Evolutionary conservation across 2,888 invertebrate genomes (phyloP), one percentile per base, ranked within the genome.

Genomic region (Stenurella melanura): DNA sequence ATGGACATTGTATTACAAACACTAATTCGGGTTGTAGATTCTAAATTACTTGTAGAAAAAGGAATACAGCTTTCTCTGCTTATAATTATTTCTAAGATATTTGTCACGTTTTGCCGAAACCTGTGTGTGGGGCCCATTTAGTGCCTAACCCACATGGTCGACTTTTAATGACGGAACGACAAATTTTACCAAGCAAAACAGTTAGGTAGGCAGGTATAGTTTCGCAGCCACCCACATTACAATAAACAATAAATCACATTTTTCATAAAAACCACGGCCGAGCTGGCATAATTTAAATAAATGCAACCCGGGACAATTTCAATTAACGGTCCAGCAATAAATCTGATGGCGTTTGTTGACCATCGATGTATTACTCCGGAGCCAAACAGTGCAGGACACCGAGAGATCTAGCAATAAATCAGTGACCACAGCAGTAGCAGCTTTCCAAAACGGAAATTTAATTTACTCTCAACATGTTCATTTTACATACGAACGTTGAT

Each of bases 391-490:
- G 81, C 81, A 81, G 82, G 82, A 83, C 78, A 63, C 34, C 64
- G 56, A 74, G 63, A 60, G 70, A 21, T 54, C 54, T 34, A 79
- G 75, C 78, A 82, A 85, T 86, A 87, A 87, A 87, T 86, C 86
- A 85, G 84, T 77, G 85, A 80, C 84, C 84, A 81, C 83, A 82
- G 83, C 84, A 82, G 87, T 72, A 72, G 72, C 61, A 19, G 82
- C 83, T 80, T 83, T 83, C 75, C 82, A 85, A 84, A 86, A 86
- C 87, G 87, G 87, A 87, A 87, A 87, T 87, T 87, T 87, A 86
- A 86, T 86, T 86, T 85, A 83, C 85, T 84, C 83, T 80, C 85
- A 83, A 84, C 85, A 85, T 84, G 84, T 86, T 84, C 85, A 83
- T 85, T 86, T 85, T 85, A 83, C 85, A 85, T 85, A 85, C 79